Conservation (phyloP, 1,140 invertebrate genomes). For the Ostrea denselamellosa region DNA sequence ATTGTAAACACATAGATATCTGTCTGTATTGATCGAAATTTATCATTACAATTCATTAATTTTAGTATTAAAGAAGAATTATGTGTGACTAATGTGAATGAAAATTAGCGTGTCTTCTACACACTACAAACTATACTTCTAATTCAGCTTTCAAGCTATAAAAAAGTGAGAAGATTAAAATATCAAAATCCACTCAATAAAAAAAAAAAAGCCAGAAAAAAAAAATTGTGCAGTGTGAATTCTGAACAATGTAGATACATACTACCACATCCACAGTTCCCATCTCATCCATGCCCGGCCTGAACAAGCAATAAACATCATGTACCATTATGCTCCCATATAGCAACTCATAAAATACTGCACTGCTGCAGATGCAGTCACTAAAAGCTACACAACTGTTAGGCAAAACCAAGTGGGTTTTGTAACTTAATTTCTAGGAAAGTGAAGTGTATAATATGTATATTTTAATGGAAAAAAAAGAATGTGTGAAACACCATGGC, state of each 20-base stretch:
- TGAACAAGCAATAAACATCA: background rate
- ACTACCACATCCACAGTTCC: slow-evolving; percentile 15
- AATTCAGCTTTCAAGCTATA: background rate
- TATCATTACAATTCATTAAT: too few species aligned
- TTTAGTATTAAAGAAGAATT: too few species aligned
- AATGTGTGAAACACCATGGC: too few species aligned
- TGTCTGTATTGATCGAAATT: too few species aligned
- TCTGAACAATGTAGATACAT: background rate
- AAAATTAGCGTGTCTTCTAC: too few species aligned
- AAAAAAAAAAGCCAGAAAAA: background rate
- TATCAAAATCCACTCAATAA: background rate
- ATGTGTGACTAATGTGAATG: too few species aligned
- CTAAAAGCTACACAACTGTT: background rate
- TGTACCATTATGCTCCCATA: background rate
- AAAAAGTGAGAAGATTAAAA: slow-evolving; percentile 12
- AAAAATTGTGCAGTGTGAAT: background rate
- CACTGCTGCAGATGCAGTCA: background rate
- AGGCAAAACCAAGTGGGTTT: too few species aligned
- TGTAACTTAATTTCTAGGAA: too few species aligned
- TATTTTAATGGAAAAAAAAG: too few species aligned
- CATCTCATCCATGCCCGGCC: slow-evolving; percentile 12
- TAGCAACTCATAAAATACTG: background rate
- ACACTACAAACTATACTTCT: background rate
- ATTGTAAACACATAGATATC: too few species aligned
- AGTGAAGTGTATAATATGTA: too few species aligned